Evolutionary conservation across 2,797 vertebrate species (phyloP).

Genomic region (Acanthurus lineatus): DNA sequence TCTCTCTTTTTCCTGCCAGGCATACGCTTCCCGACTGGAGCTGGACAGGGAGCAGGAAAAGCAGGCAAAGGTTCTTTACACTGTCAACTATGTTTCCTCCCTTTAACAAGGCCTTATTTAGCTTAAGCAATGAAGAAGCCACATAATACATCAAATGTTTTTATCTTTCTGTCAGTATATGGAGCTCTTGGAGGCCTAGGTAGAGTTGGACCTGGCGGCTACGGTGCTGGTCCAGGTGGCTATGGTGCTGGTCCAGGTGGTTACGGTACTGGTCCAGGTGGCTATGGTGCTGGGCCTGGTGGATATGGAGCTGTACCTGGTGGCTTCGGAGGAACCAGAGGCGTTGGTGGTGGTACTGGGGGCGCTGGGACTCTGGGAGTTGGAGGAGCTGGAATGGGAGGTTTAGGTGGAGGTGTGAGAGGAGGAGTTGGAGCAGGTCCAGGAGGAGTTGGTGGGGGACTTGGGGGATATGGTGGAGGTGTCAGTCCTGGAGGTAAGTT

Average conservation of each 20-base stretch:
- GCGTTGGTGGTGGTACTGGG: constrained; percentile 51
- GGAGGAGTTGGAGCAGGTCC: constrained; percentile 48
- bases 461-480: constrained; percentile 66
- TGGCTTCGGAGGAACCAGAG: constrained; percentile 51
- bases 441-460: constrained; percentile 52
- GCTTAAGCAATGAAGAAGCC: not conserved
- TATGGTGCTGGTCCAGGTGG: constrained; percentile 67
- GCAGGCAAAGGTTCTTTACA: constrained; percentile 77
- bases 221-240: constrained; percentile 63
- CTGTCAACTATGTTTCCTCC: not conserved
- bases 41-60: constrained; percentile 74
- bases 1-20: constrained; percentile 60
- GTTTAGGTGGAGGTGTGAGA: constrained; percentile 33
- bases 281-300: constrained; percentile 57
- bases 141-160: constrained; percentile 8
- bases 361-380: constrained; percentile 59
- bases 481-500: constrained; percentile 69
- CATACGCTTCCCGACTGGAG: constrained; percentile 78
- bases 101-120: not conserved
- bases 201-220: constrained; percentile 62
- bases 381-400: constrained; percentile 58
- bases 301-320: constrained; percentile 68
- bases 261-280: constrained; percentile 63
- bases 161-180: constrained; percentile 68
- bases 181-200: constrained; percentile 64